phyloP scores from a whole-genome alignment of 1,140 invertebrate genomes.

The Zaprionus vittiger region DNA sequence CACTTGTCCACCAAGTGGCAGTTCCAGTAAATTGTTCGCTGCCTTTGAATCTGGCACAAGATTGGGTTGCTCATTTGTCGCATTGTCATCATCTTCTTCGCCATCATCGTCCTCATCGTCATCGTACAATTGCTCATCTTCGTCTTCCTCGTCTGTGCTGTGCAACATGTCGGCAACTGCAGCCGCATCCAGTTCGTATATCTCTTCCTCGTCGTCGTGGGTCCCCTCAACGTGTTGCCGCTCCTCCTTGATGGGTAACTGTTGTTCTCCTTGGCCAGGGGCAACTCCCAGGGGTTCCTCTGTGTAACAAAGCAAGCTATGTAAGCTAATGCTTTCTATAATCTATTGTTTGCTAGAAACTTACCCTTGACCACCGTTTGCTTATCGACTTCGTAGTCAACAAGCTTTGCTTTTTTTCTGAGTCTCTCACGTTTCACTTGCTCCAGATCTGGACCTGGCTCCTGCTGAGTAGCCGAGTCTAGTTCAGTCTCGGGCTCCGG shows the following conservation, averaged over 20 bases:
- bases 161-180: slow-evolving; percentile 24
- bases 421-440: slow-evolving; percentile 37
- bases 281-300: slow-evolving; percentile 44
- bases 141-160: slow-evolving; percentile 42
- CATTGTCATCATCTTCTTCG: slow-evolving; percentile 32
- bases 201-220: slow-evolving; percentile 25
- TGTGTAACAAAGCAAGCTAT: background rate
- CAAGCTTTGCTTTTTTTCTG: slow-evolving; percentile 24
- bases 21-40: background rate
- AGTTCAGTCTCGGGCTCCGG: slow-evolving; percentile 61
- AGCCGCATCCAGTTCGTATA: slow-evolving; percentile 27
- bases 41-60: background rate
- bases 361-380: slow-evolving; percentile 29
- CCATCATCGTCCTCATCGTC: slow-evolving; percentile 39
- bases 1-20: slow-evolving; percentile 13
- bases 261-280: slow-evolving; percentile 28
- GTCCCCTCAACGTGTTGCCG: slow-evolving; percentile 29
- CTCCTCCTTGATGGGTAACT: slow-evolving; percentile 59
- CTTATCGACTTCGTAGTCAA: background rate
- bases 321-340: background rate
- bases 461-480: slow-evolving; percentile 28
- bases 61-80: background rate
- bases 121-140: slow-evolving; percentile 33
- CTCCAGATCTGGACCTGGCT: background rate
- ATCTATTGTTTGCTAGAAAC: background rate